Evolutionary conservation across 2,888 invertebrate species (phyloP).

Genomic region (Drosophila seclusa): DNA sequence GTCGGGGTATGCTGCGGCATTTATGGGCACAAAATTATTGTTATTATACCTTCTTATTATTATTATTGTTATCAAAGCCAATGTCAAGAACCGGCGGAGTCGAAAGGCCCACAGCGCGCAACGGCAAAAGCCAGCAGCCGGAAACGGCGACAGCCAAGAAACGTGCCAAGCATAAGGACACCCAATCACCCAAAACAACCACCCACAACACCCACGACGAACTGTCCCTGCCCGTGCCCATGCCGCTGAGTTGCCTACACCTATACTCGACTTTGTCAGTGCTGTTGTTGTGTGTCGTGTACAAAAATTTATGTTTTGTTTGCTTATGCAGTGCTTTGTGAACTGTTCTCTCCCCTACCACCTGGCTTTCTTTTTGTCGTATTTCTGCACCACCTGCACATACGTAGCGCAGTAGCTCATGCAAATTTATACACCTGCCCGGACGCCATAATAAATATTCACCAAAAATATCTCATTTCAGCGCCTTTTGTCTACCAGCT

Average conservation of each 20-base stretch:
- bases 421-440: constrained; percentile 76
- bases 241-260: constrained; percentile 17
- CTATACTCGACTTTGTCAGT: constrained; percentile 1
- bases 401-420: constrained; percentile 61
- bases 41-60: constrained; percentile 72
- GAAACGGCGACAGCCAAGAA: constrained; percentile 49
- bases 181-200: constrained; percentile 1
- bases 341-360: constrained; percentile 29
- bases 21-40: constrained; percentile 72
- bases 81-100: constrained; percentile 55
- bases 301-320: constrained; percentile 75
- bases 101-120: constrained; percentile 25
- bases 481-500: constrained; percentile 72
- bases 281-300: constrained; percentile 23
- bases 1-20: constrained; percentile 46
- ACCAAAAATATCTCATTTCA: constrained; percentile 76
- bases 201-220: not conserved
- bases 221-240: not conserved
- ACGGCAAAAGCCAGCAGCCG: constrained; percentile 19
- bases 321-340: constrained; percentile 76
- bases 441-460: constrained; percentile 73
- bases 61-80: constrained; percentile 76
- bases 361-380: not conserved
- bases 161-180: constrained; percentile 63
- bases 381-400: constrained; percentile 24